A percentile compares a stretch with the other conserved stretches of the same genome.
These are phyloP conservation scores for Apostichopus leukothele DNA, from an alignment of 53 echinoderm and acorn worm genomes.

Conservation along the genomic window DNA sequence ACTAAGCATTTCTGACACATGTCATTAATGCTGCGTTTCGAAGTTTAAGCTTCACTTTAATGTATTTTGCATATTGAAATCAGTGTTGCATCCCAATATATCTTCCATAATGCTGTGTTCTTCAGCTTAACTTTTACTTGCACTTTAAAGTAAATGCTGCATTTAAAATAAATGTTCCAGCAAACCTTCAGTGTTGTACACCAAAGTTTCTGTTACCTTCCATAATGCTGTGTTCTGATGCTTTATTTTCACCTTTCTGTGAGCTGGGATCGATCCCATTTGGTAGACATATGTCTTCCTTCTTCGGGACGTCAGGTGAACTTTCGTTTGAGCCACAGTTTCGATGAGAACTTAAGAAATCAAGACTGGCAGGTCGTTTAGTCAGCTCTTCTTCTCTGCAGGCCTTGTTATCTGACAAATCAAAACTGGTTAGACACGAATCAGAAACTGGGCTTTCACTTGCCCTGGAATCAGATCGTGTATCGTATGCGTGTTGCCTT, in stretches of 20 bases:
- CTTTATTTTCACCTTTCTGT: neutral
- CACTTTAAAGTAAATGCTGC: too few relatives aligned
- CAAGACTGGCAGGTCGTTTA: conserved; percentile 43
- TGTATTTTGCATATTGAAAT: too few relatives aligned
- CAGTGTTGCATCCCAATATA: too few relatives aligned
- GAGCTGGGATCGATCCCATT: conserved; percentile 15
- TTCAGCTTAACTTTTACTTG: too few relatives aligned
- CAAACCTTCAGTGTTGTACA: neutral
- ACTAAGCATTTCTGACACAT: too few relatives aligned
- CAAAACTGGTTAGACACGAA: conserved; percentile 45
- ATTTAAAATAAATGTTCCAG: too few relatives aligned
- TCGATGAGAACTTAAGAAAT: conserved; percentile 41
- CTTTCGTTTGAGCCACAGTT: conserved; percentile 55
- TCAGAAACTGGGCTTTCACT: conserved; percentile 51
- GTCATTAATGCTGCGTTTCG: too few relatives aligned
- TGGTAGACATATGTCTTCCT: conserved; percentile 29
- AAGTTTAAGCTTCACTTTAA: too few relatives aligned
- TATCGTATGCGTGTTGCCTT: conserved; percentile 28
- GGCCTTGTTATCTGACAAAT: conserved; percentile 27
- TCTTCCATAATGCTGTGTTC: too few relatives aligned
- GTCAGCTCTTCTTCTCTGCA: conserved; percentile 29
- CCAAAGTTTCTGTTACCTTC: neutral
- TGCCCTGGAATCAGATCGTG: conserved; percentile 37
- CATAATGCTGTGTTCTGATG: neutral
- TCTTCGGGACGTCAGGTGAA: conserved; percentile 50